Evolutionary conservation across 2,888 invertebrate genomes (phyloP).

Genomic region (Atrina japonica): DNA sequence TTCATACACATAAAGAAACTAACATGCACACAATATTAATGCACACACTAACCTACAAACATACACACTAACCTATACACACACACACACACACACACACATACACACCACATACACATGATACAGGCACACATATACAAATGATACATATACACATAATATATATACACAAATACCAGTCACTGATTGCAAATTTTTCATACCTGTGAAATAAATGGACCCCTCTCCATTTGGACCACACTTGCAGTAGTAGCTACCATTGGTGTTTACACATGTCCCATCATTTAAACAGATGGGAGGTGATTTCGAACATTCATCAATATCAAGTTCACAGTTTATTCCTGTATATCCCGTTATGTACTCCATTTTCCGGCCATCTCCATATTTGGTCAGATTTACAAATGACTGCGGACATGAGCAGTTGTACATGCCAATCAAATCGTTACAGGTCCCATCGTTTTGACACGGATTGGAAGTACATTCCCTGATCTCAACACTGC

Average conservation of each 20-base stretch:
- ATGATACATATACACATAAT: too few species aligned
- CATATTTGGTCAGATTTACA: conserved; percentile 38
- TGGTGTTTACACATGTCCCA: conserved; percentile 56
- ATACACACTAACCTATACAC: too few species aligned
- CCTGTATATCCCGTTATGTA: conserved; percentile 72
- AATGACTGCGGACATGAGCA: conserved; percentile 49
- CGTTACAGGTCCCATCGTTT: conserved; percentile 61
- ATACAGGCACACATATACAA: too few species aligned
- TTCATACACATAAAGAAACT: too few species aligned
- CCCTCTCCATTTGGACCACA: conserved; percentile 56
- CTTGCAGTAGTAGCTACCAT: conserved; percentile 56
- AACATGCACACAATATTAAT: too few species aligned
- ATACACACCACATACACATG: too few species aligned
- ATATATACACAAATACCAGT: too few species aligned
- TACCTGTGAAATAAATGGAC: conserved; percentile 59
- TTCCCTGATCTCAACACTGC: conserved; percentile 56
- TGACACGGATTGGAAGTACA: conserved; percentile 71
- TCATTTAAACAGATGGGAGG: conserved; percentile 63
- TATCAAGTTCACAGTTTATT: conserved; percentile 62
- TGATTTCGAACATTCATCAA: conserved; percentile 60
- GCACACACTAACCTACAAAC: too few species aligned
- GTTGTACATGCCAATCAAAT: conserved; percentile 45
- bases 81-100: too few species aligned
- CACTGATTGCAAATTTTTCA: too few species aligned
- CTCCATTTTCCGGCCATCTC: conserved; percentile 35